These are phyloP conservation scores for Neodiprion fabricii DNA, from an alignment of 1,140 invertebrate genomes.

Conservation along the genomic window DNA sequence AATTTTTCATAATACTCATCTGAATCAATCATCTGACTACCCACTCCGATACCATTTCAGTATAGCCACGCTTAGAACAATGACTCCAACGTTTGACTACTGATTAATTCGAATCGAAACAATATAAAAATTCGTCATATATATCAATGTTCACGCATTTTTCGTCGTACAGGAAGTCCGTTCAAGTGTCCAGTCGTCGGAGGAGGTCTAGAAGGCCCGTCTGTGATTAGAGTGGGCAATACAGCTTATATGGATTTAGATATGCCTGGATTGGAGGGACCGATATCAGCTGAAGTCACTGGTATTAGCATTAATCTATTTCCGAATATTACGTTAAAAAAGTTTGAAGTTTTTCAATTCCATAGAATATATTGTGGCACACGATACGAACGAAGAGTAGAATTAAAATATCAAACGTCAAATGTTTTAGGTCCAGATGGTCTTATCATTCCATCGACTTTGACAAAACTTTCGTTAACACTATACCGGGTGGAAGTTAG, in stretches of 20 bases:
- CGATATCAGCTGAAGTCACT: constrained; percentile 56
- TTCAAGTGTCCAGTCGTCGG: constrained; percentile 73
- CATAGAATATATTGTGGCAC: background rate
- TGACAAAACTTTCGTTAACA: constrained; percentile 61
- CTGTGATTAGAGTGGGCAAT: constrained; percentile 60
- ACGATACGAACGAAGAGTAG: constrained; percentile 13
- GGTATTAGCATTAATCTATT: constrained; percentile 30
- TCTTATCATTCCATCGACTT: constrained; percentile 61
- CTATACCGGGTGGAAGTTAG: constrained; percentile 66
- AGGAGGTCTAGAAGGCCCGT: constrained; percentile 59
- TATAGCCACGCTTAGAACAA: no score
- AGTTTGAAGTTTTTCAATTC: no score
- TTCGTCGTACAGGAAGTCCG: constrained; percentile 75
- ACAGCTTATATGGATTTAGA: constrained; percentile 64
- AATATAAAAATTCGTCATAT: no score
- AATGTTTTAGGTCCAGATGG: constrained; percentile 64
- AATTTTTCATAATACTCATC: constrained; percentile 8
- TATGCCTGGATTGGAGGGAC: constrained; percentile 52
- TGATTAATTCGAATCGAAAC: no score
- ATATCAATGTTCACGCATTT: background rate
- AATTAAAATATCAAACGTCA: background rate
- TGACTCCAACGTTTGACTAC: no score
- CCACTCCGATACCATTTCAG: no score
- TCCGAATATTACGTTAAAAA: no score
- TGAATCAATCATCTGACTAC: background rate